Evolutionary conservation across 2,797 vertebrate genomes (phyloP), one percentile per base, ranked within the genome.

Genomic region (Bucorvus abyssinicus): DNA sequence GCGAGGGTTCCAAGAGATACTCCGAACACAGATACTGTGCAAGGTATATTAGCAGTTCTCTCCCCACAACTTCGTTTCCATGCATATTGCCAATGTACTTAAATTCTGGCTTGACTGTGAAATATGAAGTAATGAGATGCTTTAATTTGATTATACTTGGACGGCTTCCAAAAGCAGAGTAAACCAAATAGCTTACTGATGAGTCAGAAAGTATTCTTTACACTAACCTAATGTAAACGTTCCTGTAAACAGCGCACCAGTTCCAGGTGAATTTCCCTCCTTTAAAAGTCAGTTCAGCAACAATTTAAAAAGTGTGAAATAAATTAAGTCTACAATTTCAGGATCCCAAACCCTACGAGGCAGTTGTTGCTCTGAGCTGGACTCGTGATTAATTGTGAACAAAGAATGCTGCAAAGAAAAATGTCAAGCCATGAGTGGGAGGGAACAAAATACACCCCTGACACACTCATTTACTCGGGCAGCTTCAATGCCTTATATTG

Each of bases 1-100:
- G 27, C 99, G 98, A 27, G 98, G 89, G 65, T 98, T 99, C 60
- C 99, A 98, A 98, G 61, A 98, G 96, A 94, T 99, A 99, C 94
- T 99, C 99, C 0, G 99, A 99, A 74, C 99, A 99, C 96, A 99
- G 97, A 95, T 99, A 99, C 97, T 99, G 99, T 24, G 98, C 97
- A n/a, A 99, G 96, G 94, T 99, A 99, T 93, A 99, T 97, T 84
- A 99, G 98, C 87, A 99, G 95, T 93, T 99, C 99, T 55, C 98
- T 98, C 40, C 99, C 99, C 42, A 99, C 97, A 45, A 99, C 99
- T 97, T 99, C 99, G 24, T 99, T 99, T 63, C 99, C 99, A 0
- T 99, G 99, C 98, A 99, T 99, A 97, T 99, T 99, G 57, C 98
- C 99, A 47, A 99, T 97, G 60, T 99, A 97, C 96, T 99, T 99